Evolutionary conservation across 2,888 invertebrate genomes (phyloP).

Genomic region (Tholera decimalis): DNA sequence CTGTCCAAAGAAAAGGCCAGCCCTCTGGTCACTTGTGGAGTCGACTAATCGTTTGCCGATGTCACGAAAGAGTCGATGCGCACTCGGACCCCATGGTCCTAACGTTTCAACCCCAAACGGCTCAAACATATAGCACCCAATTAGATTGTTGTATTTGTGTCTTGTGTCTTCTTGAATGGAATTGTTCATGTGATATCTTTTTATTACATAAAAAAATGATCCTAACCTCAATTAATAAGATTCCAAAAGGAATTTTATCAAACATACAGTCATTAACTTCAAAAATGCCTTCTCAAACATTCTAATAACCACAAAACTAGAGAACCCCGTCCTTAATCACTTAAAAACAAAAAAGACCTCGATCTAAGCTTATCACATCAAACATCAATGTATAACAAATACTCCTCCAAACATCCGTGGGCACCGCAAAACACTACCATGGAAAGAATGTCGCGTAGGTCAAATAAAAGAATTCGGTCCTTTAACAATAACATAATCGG

Average conservation of each 20-base stretch:
- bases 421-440: constrained; percentile 81
- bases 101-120: too few relatives aligned
- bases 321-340: constrained; percentile 46
- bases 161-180: too few relatives aligned
- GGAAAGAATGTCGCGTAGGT: constrained; percentile 84
- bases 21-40: too few relatives aligned
- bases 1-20: too few relatives aligned
- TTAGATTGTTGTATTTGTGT: too few relatives aligned
- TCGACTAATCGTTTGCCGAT: too few relatives aligned
- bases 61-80: too few relatives aligned
- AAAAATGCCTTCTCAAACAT: constrained; percentile 42
- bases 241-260: constrained; percentile 47
- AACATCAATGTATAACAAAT: constrained; percentile 71
- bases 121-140: too few relatives aligned
- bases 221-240: constrained; percentile 41
- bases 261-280: constrained; percentile 37
- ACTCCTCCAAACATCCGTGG: constrained; percentile 75
- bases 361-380: constrained; percentile 68
- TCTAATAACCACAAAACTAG: constrained; percentile 54
- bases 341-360: constrained; percentile 59
- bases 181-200: constrained; percentile 8
- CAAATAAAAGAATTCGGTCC: constrained; percentile 88
- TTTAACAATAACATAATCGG: constrained; percentile 88
- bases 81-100: too few relatives aligned
- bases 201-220: constrained; percentile 2